Evolutionary conservation across 2,888 invertebrate genomes (phyloP), one percentile per base, ranked within the genome.

Genomic region (Acrocyrtus sp.): DNA sequence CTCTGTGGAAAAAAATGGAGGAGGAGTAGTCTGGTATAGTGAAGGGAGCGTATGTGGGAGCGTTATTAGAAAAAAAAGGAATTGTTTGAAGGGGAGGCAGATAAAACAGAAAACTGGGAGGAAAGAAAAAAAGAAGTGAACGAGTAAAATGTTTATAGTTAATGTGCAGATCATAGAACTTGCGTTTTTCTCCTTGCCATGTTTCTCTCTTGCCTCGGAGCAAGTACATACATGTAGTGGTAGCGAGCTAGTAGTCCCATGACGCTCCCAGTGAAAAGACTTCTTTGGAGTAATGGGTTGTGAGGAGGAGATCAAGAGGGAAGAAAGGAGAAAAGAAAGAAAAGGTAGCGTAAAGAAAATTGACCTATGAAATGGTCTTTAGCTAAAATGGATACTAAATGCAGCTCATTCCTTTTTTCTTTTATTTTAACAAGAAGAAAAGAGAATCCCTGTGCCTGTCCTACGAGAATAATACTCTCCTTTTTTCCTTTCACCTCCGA

Each of bases 351-450:
- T 56, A 67, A 67, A 62, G 62, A 53, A 63, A 65, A 62, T 54
- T 54, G 63, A 57, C 57, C 47, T 70, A 56, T 56, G 62, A 62
- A 62, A 70, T 70, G 62, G 70, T 62, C 53, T 70, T 70, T 70
- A 70, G 62, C 62, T 62, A 57, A 70, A 69, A 70, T 57, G 62
- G 57, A 56, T 62, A 57, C 70, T 70, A 69, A 62, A 61, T 61
- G 34, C 54, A 56, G 26, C 41, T 50, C n/a, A n/a, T n/a, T n/a
- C n/a, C n/a, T n/a, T n/a, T n/a, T n/a, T n/a, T n/a, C n/a, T n/a
- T n/a, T n/a, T n/a, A n/a, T n/a, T n/a, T n/a, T n/a, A n/a, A n/a
- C n/a, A n/a, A n/a, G n/a, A n/a, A n/a, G n/a, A n/a, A n/a, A n/a
- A n/a, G n/a, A n/a, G n/a, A n/a, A n/a, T n/a, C n/a, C n/a, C n/a